Base-by-base conservation (phyloP, 2,797 vertebrate species). In the Micromesistius poutassou region DNA sequence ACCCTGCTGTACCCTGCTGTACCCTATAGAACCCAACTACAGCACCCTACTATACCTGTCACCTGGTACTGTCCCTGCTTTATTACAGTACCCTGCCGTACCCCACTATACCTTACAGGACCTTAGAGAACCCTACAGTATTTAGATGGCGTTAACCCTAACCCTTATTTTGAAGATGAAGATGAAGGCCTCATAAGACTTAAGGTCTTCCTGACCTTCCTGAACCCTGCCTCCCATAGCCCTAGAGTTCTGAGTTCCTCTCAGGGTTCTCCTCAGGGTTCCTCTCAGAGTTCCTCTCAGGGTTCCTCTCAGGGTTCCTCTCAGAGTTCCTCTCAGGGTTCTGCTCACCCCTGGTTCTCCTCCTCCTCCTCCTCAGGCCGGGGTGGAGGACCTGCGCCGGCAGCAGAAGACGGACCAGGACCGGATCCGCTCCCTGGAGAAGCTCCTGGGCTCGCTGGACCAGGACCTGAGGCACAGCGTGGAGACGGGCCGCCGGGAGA, bases 361-460 rank as follows among this genome's bases (percentile, higher is more conserved):
- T 6, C 33, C 33, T 35, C 68, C 28, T 25, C 80, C 81, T 79
- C 84, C 0, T 30, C 31, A 93, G 81, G 79, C 84, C 0, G 95
- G 96, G 16, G 93, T 95, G 55, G 96, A 97, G 40, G 93, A 93
- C 76, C 79, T 98, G 84, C 93, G 89, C 76, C 92, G 88, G 16
- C 95, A 97, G 88, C 96, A 95, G 74, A 93, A 93, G 1, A 90
- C 96, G 80, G 95, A 98, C 88, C 82, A 93, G 6, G 96, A 98
- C 9, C 93, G 94, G 25, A 94, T 97, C 66, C 83, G 90, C 4
- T 93, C 92, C 0, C 88, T 99, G 87, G 96, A 97, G 91, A 97
- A 98, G 86, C 86, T 94, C 7, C 74, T 97, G 74, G 86, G 88
- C 81, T 94, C 96, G 0, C 81, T 96, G 89, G 95, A 97, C 80